Conservation (phyloP, 2,888 invertebrate species). For the Diogma glabrata region DNA sequence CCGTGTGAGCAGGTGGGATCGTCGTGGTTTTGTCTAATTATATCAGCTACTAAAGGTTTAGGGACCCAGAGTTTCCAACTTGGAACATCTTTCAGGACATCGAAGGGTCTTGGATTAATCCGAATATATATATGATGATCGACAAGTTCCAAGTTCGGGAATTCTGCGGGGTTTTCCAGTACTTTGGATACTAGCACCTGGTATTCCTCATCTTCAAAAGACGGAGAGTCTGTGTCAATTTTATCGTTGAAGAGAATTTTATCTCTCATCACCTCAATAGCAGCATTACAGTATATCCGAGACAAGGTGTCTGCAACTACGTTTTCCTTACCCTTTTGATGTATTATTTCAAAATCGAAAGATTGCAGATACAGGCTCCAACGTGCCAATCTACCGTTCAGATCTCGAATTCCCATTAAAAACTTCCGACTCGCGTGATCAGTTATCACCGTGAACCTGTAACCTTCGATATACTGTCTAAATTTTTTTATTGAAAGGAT, state of each 20-base stretch:
- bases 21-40: background rate
- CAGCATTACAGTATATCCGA: background rate
- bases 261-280: background rate
- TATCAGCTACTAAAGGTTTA: background rate
- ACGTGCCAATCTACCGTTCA: too few relatives aligned
- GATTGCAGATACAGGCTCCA: too few relatives aligned
- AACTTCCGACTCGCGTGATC: too few relatives aligned
- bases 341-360: background rate
- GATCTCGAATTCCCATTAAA: too few relatives aligned
- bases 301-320: background rate
- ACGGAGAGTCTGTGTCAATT: background rate
- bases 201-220: background rate
- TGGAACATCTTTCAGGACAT: background rate
- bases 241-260: background rate
- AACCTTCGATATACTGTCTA: background rate
- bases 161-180: background rate
- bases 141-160: background rate
- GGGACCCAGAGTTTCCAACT: background rate
- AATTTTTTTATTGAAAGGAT: background rate
- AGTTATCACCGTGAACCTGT: background rate
- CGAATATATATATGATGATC: background rate
- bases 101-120: background rate
- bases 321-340: too few relatives aligned
- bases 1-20: background rate
- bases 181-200: background rate